A percentile compares a stretch with the other conserved stretches of the same genome.
Conservation (phyloP, 2,888 invertebrate genomes). For the Pherbina coryleti region DNA sequence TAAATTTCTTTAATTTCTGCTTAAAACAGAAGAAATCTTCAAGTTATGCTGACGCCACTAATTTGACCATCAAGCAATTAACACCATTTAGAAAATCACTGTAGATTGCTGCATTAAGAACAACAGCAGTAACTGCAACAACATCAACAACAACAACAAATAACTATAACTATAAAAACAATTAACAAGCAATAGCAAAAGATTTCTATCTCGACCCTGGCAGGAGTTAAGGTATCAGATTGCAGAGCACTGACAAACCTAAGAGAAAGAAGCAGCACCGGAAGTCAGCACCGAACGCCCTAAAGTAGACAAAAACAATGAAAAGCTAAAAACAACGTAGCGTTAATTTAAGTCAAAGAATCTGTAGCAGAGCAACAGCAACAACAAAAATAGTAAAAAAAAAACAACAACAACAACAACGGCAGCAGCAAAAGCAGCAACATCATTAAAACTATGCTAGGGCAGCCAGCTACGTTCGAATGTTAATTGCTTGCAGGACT, state of each 20-base stretch:
- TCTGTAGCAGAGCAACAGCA: not conserved
- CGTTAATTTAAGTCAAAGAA: constrained; percentile 2
- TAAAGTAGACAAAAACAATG: not conserved
- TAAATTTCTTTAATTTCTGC: too few relatives aligned
- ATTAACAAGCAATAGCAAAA: constrained; percentile 15
- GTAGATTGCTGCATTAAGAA: not conserved
- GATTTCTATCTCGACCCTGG: not conserved
- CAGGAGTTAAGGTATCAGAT: not conserved
- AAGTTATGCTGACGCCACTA: too few relatives aligned
- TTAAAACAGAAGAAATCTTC: too few relatives aligned
- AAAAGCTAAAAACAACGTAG: not conserved
- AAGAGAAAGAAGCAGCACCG: not conserved
- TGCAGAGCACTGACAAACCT: not conserved
- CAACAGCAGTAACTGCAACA: not conserved
- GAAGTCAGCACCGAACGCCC: not conserved
- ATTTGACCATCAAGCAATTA: too few relatives aligned
- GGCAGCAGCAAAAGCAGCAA: not conserved
- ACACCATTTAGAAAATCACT: too few relatives aligned
- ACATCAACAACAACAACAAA: constrained; percentile 6
- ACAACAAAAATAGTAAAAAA: not conserved
- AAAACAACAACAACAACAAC: not conserved
- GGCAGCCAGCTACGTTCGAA: not conserved
- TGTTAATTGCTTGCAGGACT: constrained; percentile 20
- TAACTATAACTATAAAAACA: not conserved
- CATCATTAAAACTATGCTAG: not conserved